These are phyloP conservation scores for Oreonectes daqikongensis DNA, from an alignment of 2,797 vertebrate species.

Conservation along the genomic window DNA sequence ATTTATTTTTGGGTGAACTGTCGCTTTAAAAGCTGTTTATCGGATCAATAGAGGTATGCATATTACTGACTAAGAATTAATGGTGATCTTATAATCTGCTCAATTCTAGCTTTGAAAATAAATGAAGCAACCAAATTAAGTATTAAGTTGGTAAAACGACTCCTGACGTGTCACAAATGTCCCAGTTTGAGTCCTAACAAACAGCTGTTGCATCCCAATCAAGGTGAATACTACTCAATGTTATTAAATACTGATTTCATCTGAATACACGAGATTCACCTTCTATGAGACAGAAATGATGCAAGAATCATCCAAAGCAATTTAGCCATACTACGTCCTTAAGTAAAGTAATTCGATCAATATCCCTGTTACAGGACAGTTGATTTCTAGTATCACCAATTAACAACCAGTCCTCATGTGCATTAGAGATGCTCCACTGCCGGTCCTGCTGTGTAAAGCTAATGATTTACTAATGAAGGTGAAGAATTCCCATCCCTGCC, in stretches of 20 bases:
- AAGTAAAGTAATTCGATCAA: background rate
- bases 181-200: background rate
- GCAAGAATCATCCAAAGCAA: background rate
- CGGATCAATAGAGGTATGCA: background rate
- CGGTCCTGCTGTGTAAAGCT: conserved; percentile 40
- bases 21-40: background rate
- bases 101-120: background rate
- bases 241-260: background rate
- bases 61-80: background rate
- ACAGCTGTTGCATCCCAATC: background rate
- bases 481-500: conserved; percentile 47
- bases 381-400: conserved; percentile 1
- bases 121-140: background rate
- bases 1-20: too few relatives aligned
- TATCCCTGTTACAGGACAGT: background rate
- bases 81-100: background rate
- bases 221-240: background rate
- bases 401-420: conserved; percentile 7
- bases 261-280: background rate
- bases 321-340: background rate
- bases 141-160: background rate
- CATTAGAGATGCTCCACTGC: background rate
- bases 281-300: background rate
- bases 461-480: conserved; percentile 50
- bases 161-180: background rate